Conservation (phyloP, 2,113 vertebrate species). For the Leuciscus idus region DNA sequence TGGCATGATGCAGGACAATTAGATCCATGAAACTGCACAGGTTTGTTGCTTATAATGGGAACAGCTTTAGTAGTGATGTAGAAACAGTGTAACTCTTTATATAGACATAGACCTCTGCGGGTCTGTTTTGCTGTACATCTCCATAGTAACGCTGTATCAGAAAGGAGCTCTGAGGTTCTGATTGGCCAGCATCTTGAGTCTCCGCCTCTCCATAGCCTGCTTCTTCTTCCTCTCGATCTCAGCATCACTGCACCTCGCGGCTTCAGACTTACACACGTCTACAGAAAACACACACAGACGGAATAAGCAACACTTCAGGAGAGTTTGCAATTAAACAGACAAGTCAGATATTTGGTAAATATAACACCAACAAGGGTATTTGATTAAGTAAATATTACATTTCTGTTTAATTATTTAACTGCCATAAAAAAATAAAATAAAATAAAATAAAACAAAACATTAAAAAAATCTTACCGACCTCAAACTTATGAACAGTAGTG, state of each 20-base stretch:
- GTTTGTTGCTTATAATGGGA: background rate
- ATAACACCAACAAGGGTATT: background rate
- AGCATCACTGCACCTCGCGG: constrained; percentile 80
- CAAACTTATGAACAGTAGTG: background rate
- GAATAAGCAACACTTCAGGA: background rate
- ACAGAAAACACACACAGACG: constrained; percentile 45
- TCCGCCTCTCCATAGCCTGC: constrained; percentile 86
- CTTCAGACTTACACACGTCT: constrained; percentile 67
- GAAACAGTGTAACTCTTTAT: background rate
- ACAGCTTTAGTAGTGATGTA: background rate
- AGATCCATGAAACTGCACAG: background rate
- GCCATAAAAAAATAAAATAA: no score
- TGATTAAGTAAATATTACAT: background rate
- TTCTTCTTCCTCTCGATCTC: constrained; percentile 94
- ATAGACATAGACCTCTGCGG: background rate
- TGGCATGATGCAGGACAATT: background rate
- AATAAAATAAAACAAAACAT: no score
- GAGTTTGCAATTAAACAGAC: background rate
- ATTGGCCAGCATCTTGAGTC: constrained; percentile 71
- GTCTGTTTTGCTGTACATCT: background rate
- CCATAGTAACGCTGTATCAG: constrained; percentile 36
- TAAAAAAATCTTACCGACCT: no score
- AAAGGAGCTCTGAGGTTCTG: constrained; percentile 65
- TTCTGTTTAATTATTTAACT: background rate
- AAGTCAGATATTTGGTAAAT: background rate